Evolutionary conservation across 1,140 invertebrate genomes (phyloP).

Genomic region (Nylanderia fulva): DNA sequence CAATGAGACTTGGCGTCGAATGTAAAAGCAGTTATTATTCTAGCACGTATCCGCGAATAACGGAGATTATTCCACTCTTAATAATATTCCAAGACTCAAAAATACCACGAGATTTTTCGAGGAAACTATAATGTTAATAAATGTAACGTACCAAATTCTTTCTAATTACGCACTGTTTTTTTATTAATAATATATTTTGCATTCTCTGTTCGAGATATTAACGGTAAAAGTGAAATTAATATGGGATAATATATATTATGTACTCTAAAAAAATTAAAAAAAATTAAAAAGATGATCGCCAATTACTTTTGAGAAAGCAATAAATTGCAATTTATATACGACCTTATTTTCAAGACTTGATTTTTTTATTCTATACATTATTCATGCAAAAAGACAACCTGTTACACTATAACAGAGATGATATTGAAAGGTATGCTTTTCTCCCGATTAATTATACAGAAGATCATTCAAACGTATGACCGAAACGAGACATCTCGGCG

Average conservation of each 20-base stretch:
- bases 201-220: background rate
- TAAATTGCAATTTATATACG: background rate
- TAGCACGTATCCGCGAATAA: background rate
- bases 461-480: constrained; percentile 39
- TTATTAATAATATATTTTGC: background rate
- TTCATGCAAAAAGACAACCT: background rate
- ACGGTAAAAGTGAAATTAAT: constrained; percentile 2
- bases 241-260: background rate
- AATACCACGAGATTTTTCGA: background rate
- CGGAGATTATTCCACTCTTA: background rate
- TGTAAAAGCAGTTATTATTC: background rate
- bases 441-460: constrained; percentile 37
- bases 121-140: background rate
- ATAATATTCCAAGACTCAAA: background rate
- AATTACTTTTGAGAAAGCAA: background rate
- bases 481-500: constrained; percentile 4
- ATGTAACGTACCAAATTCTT: background rate
- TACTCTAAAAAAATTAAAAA: background rate
- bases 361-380: background rate
- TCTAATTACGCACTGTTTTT: background rate
- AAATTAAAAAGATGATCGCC: background rate
- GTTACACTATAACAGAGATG: constrained; percentile 35
- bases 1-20: background rate
- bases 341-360: background rate
- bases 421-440: constrained; percentile 30